phyloP scores from a whole-genome alignment of 2,888 invertebrate species.

The Drosophila cognata region DNA sequence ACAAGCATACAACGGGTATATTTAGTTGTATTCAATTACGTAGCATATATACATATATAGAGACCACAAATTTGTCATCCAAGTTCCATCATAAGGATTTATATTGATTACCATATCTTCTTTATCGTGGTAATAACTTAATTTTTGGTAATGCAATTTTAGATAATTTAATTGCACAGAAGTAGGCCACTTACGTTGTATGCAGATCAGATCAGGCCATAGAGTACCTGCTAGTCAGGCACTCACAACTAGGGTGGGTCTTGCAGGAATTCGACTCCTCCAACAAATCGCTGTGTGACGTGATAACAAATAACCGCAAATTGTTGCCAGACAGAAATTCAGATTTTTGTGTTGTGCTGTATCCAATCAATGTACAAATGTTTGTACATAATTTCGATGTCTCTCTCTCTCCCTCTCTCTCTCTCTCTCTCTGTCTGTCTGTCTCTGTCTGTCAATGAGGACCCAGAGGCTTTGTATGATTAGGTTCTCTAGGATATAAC shows the following conservation, averaged over 20 bases:
- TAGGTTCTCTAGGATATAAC: constrained; percentile 15
- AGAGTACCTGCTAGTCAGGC: constrained; percentile 11
- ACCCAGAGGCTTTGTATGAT: constrained; percentile 15
- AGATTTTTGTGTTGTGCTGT: constrained; percentile 48
- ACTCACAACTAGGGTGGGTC: not conserved
- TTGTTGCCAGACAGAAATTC: constrained; percentile 51
- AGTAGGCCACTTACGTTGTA: not conserved
- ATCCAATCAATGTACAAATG: constrained; percentile 68
- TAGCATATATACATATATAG: not conserved
- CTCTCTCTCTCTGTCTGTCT: not conserved
- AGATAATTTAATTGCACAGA: not conserved
- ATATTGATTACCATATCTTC: not conserved
- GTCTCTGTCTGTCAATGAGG: not conserved
- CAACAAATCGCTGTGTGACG: constrained; percentile 82
- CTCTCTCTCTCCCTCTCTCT: too few relatives aligned
- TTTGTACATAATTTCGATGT: constrained; percentile 51
- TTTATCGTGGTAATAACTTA: not conserved
- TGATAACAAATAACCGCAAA: constrained; percentile 81
- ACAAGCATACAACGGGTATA: not conserved
- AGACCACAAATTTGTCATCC: not conserved
- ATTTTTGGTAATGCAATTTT: not conserved
- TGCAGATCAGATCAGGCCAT: not conserved
- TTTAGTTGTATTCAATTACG: not conserved
- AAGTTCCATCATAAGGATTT: not conserved
- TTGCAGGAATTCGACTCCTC: constrained; percentile 19